phyloP scores from a whole-genome alignment of 2,797 vertebrate genomes.

The Vipera ursinii region DNA sequence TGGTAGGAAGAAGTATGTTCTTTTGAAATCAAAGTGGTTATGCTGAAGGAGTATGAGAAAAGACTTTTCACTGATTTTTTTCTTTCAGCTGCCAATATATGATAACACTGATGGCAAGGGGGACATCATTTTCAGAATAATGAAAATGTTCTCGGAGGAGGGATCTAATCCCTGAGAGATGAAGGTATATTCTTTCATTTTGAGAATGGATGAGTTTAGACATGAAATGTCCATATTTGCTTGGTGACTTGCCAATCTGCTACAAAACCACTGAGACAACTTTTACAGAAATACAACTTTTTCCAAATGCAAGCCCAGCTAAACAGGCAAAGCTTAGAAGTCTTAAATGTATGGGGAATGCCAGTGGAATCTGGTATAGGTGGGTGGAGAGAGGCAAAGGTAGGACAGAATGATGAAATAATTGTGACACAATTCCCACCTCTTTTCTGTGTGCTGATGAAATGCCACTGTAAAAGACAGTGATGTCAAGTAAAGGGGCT shows the following conservation, averaged over 20 bases:
- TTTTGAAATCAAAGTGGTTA: neutral
- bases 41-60: neutral
- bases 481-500: neutral
- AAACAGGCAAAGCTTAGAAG: neutral
- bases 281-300: neutral
- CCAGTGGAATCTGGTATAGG: neutral
- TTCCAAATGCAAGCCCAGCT: neutral
- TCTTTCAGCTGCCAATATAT: neutral
- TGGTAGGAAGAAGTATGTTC: neutral
- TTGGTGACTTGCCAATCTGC: neutral
- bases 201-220: neutral
- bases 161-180: neutral
- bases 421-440: neutral
- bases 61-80: neutral
- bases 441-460: neutral
- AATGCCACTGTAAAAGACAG: neutral
- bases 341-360: neutral
- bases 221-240: neutral
- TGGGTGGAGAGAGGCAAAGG: neutral
- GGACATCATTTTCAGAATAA: neutral
- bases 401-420: neutral
- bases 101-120: neutral
- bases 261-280: neutral
- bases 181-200: neutral
- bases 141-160: neutral